Evolutionary conservation across 2,888 invertebrate species (phyloP).

Genomic region (Dasysyrphus albostriatus): DNA sequence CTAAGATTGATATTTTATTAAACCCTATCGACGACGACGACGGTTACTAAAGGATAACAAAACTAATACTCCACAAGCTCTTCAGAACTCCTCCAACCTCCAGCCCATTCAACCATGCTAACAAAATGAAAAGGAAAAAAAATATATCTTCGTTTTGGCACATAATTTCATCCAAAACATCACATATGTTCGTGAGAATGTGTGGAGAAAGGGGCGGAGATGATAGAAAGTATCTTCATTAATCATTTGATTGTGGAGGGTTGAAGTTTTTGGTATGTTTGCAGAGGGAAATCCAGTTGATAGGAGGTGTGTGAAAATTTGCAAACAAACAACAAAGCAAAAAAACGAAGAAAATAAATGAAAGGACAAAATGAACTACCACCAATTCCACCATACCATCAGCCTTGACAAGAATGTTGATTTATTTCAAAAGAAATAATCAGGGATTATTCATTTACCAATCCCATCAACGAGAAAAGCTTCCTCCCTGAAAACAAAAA

Average conservation of each 20-base stretch:
- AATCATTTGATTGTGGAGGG: conserved; percentile 62
- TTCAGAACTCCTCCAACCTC: neutral
- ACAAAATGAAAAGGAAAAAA: neutral
- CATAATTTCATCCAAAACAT: conserved; percentile 68
- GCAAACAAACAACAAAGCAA: neutral
- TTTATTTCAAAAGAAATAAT: conserved; percentile 72
- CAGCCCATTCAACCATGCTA: neutral
- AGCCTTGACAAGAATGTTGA: conserved; percentile 65
- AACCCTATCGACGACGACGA: conserved; percentile 58
- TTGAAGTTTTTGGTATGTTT: neutral
- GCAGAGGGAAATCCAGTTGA: neutral
- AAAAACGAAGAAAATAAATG: conserved; percentile 15
- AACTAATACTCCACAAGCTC: conserved; percentile 54
- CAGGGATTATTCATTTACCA: conserved; percentile 71
- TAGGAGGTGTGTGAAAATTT: conserved; percentile 11
- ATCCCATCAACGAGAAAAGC: neutral
- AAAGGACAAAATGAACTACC: conserved; percentile 51
- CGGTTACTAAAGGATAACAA: conserved; percentile 56
- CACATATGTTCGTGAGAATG: conserved; percentile 46
- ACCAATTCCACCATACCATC: conserved; percentile 14
- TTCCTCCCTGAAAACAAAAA: neutral
- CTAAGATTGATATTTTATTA: conserved; percentile 44
- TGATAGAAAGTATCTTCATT: conserved; percentile 62
- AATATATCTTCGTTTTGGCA: conserved; percentile 53
- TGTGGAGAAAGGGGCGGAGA: neutral